A percentile compares a stretch with the other conserved stretches of the same genome.
Evolutionary conservation across 2,797 vertebrate species (phyloP).

Genomic region (Bryconaethiops microstoma): DNA sequence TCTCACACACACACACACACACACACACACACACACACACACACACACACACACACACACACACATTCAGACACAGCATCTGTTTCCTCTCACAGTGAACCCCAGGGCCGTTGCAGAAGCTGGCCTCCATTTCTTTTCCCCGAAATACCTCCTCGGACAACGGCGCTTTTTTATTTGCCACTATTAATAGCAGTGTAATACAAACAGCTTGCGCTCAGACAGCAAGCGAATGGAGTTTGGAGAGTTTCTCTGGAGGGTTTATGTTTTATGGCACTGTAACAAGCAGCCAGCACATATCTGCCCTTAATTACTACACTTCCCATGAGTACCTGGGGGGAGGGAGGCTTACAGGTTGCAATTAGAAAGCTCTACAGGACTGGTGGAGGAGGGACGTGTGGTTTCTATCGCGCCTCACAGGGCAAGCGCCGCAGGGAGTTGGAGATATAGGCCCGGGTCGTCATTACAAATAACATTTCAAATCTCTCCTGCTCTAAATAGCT

Average conservation of each 20-base stretch:
- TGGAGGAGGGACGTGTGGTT: conserved; percentile 12
- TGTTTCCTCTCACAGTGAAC: conserved; percentile 70
- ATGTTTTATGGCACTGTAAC: conserved; percentile 64
- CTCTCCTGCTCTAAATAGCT: conserved; percentile 30
- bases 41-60: not conserved
- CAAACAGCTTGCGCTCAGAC: conserved; percentile 67
- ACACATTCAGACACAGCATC: conserved; percentile 60
- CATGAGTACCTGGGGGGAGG: conserved; percentile 63
- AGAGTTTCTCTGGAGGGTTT: conserved; percentile 61
- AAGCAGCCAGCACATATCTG: conserved; percentile 70
- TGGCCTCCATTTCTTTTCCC: conserved; percentile 50
- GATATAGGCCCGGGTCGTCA: conserved; percentile 26
- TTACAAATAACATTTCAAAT: conserved; percentile 48
- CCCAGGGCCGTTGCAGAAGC: conserved; percentile 57
- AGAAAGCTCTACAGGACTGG: conserved; percentile 34
- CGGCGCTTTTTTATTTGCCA: conserved; percentile 59
- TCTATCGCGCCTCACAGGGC: conserved; percentile 22
- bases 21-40: not conserved
- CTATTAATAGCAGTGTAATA: conserved; percentile 69
- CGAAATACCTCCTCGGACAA: conserved; percentile 57
- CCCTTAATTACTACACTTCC: conserved; percentile 71
- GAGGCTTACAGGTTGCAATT: conserved; percentile 48
- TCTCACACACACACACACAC: too few species aligned
- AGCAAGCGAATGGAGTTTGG: conserved; percentile 6
- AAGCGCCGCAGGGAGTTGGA: conserved; percentile 28